These are phyloP conservation scores for Eulithis prunata DNA, from an alignment of 2,888 invertebrate genomes.

Conservation along the genomic window DNA sequence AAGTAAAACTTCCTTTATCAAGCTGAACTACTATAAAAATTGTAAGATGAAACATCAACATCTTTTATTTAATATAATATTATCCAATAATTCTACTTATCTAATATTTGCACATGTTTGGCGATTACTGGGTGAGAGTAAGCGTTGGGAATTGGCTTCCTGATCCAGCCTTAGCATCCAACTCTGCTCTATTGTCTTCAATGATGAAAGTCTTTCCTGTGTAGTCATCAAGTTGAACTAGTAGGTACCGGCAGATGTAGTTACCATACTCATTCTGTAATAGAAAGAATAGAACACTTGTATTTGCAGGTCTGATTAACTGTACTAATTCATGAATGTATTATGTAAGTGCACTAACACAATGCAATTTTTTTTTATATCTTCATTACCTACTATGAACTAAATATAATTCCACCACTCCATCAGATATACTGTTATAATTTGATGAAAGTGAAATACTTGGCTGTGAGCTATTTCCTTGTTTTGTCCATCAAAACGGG, in stretches of 20 bases:
- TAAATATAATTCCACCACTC: too few species aligned
- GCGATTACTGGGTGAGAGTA: slow-evolving; percentile 58
- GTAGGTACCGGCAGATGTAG: slow-evolving; percentile 92
- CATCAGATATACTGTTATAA: too few species aligned
- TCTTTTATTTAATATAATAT: slow-evolving; percentile 49
- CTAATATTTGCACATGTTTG: slow-evolving; percentile 42
- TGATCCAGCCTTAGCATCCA: slow-evolving; percentile 58
- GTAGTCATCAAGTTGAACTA: slow-evolving; percentile 92
- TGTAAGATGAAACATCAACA: slow-evolving; percentile 33
- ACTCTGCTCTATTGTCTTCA: slow-evolving; percentile 88
- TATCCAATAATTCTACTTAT: slow-evolving; percentile 50
- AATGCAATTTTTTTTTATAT: too few species aligned
- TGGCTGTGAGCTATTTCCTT: too few species aligned
- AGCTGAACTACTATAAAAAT: slow-evolving; percentile 1
- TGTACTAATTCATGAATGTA: too few species aligned
- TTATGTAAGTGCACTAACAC: too few species aligned
- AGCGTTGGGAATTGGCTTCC: slow-evolving; percentile 61
- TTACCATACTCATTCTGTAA: slow-evolving; percentile 90
- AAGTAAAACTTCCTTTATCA: background rate
- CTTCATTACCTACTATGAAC: too few species aligned
- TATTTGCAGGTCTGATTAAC: background rate
- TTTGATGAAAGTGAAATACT: too few species aligned
- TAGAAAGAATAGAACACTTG: slow-evolving; percentile 1
- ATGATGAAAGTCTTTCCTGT: slow-evolving; percentile 89
- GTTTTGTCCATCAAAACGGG: too few species aligned